Evolutionary conservation across 64 coral and sea anemone species (phyloP).

Genomic region (Anthopleura sola): DNA sequence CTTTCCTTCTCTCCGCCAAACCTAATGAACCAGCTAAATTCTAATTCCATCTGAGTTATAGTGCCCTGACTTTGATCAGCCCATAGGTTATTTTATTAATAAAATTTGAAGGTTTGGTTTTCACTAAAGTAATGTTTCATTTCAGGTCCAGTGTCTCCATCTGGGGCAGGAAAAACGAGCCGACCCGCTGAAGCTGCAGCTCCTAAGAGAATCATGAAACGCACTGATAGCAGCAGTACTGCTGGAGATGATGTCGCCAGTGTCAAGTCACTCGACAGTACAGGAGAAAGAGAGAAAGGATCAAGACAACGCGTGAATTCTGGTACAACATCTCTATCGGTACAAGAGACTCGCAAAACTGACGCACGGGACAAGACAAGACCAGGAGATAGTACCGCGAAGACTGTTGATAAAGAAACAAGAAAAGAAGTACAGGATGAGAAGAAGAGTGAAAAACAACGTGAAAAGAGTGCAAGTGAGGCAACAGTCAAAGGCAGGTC

Average conservation of each 20-base stretch:
- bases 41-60: too few species aligned
- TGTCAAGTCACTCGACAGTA: conserved; percentile 93
- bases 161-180: conserved; percentile 18
- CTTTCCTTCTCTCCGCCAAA: too few species aligned
- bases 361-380: not conserved
- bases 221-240: conserved; percentile 95
- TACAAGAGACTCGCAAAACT: not conserved
- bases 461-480: not conserved
- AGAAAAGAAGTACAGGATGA: not conserved
- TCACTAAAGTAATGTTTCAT: not conserved
- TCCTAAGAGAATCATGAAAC: conserved; percentile 93
- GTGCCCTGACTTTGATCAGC: too few species aligned
- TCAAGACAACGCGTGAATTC: not conserved
- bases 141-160: conserved; percentile 77
- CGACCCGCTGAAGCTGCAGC: conserved; percentile 40
- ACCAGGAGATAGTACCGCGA: not conserved
- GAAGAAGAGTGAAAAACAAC: conserved; percentile 3
- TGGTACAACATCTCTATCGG: not conserved
- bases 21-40: too few species aligned
- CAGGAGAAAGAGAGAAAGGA: conserved; percentile 14
- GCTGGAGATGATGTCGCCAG: conserved; percentile 94
- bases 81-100: too few species aligned
- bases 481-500: not conserved
- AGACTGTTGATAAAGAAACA: not conserved
- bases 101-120: not conserved